These are phyloP conservation scores for Channa striata DNA, from an alignment of 2,797 vertebrate genomes.

Conservation along the genomic window DNA sequence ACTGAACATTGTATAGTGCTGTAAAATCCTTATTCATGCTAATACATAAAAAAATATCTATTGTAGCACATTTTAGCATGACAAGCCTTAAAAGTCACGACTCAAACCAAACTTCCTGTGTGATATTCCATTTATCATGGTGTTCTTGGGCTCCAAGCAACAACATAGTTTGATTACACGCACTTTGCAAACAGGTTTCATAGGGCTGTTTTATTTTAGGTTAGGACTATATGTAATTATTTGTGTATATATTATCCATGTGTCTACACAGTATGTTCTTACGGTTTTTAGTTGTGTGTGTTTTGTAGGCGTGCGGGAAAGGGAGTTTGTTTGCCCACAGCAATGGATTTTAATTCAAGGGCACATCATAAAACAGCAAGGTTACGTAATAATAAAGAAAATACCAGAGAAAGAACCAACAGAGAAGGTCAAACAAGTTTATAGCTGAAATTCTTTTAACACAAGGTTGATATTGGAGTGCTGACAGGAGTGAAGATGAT, in stretches of 20 bases:
- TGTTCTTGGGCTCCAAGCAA: not conserved
- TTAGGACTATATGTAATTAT: not conserved
- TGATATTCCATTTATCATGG: not conserved
- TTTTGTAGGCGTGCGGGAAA: constrained; percentile 29
- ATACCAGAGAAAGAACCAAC: not conserved
- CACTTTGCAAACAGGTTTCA: not conserved
- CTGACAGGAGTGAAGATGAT: constrained; percentile 12
- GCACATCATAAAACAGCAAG: constrained; percentile 2
- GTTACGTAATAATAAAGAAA: constrained; percentile 6
- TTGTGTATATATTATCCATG: not conserved
- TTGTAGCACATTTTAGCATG: not conserved
- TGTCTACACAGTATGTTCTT: not conserved
- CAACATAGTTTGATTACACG: not conserved
- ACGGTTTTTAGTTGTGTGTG: constrained; percentile 23
- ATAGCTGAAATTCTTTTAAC: constrained; percentile 20
- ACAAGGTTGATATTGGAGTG: constrained; percentile 13
- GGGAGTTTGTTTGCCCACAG: constrained; percentile 27
- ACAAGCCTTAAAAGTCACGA: not conserved
- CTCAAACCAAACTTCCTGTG: constrained; percentile 7
- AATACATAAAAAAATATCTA: not conserved
- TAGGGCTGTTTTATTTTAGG: not conserved
- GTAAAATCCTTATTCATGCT: not conserved
- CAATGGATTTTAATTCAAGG: constrained; percentile 38
- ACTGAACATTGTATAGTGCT: not conserved
- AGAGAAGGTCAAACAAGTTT: constrained; percentile 33